Conservation (phyloP, 2,888 invertebrate genomes). For the Tetranychus piercei region DNA sequence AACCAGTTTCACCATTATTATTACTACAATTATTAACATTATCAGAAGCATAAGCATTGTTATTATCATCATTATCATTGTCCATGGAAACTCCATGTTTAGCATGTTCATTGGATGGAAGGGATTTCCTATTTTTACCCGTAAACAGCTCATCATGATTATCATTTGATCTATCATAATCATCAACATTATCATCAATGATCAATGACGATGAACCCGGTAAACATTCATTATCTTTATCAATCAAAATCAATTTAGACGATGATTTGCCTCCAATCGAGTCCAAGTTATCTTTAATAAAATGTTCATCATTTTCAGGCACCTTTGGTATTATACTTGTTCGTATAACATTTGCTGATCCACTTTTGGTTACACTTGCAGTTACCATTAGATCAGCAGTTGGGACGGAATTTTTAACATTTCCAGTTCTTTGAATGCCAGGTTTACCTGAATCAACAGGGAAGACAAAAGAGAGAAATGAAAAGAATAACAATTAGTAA, state of each 20-base stretch:
- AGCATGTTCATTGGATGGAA: neutral
- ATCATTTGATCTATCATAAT: neutral
- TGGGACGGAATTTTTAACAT: neutral
- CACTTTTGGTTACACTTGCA: neutral
- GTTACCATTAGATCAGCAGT: neutral
- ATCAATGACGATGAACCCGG: neutral
- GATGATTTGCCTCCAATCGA: neutral
- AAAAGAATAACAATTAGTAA: neutral
- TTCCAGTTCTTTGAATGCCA: neutral
- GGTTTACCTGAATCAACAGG: neutral
- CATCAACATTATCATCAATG: neutral
- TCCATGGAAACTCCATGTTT: no score
- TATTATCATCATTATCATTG: no score
- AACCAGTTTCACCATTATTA: no score
- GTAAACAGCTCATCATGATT: neutral
- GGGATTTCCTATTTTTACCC: neutral
- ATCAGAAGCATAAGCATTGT: no score
- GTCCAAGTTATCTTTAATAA: neutral
- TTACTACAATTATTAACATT: no score
- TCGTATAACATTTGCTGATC: neutral
- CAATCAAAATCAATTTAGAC: neutral
- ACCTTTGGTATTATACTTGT: neutral
- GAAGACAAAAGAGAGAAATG: neutral
- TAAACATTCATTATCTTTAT: neutral
- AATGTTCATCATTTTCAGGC: neutral